phyloP scores from a whole-genome alignment of 2,888 invertebrate species.

The Dione juno region DNA sequence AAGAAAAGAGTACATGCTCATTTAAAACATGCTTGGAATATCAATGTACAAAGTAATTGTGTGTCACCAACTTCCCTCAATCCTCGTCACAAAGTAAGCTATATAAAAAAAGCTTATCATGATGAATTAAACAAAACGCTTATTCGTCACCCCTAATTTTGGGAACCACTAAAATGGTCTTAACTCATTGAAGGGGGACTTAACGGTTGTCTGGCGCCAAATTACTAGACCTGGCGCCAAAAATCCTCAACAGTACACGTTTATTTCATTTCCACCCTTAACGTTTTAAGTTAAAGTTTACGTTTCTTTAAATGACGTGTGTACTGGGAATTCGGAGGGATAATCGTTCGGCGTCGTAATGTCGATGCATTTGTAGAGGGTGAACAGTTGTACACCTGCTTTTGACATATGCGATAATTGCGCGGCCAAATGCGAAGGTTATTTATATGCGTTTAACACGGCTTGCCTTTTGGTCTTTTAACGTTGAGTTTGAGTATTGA shows the following conservation, averaged over 20 bases:
- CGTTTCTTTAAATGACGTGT: constrained; percentile 34
- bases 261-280: constrained; percentile 45
- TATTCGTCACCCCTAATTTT: constrained; percentile 41
- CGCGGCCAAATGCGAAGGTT: constrained; percentile 31
- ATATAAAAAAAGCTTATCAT: constrained; percentile 25
- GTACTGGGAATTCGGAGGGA: constrained; percentile 28
- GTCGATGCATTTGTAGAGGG: constrained; percentile 43
- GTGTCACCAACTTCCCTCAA: neutral
- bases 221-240: constrained; percentile 60
- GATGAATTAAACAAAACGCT: constrained; percentile 30
- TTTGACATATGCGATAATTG: constrained; percentile 41
- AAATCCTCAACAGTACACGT: constrained; percentile 45
- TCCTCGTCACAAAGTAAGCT: constrained; percentile 8
- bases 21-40: neutral
- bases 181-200: constrained; percentile 49
- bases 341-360: constrained; percentile 42
- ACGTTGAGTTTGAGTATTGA: neutral
- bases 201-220: constrained; percentile 74
- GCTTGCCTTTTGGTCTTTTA: constrained; percentile 20
- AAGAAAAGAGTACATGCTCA: neutral
- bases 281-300: neutral
- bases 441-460: constrained; percentile 32
- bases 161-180: constrained; percentile 43
- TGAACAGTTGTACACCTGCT: constrained; percentile 42
- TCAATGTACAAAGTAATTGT: neutral